Conservation (phyloP, 2,797 vertebrate genomes). For the Amblyraja radiata region DNA sequence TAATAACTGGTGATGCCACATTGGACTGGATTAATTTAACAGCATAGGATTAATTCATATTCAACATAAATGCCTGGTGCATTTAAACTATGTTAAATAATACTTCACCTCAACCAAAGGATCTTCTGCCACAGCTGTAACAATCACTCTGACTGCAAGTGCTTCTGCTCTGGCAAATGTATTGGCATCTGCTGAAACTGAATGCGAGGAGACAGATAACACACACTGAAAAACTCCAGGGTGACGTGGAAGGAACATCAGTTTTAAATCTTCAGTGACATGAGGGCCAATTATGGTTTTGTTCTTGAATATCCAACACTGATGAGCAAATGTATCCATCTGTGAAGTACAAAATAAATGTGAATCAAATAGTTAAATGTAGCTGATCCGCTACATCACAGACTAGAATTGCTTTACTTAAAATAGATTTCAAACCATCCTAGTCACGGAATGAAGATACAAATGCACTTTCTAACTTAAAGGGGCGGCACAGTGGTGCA, state of each 20-base stretch:
- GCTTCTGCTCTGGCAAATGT: slow-evolving; percentile 68
- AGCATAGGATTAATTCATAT: neutral
- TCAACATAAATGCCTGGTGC: neutral
- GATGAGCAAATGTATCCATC: slow-evolving; percentile 74
- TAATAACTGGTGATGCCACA: neutral
- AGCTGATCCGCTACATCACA: neutral
- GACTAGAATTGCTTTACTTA: no score
- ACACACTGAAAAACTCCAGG: slow-evolving; percentile 81
- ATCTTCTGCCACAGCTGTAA: slow-evolving; percentile 82
- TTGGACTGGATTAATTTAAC: neutral
- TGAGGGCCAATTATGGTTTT: slow-evolving; percentile 82
- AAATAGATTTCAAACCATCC: neutral
- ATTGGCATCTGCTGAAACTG: slow-evolving; percentile 74
- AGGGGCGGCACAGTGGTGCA: no score
- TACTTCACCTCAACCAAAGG: slow-evolving; percentile 72
- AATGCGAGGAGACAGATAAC: slow-evolving; percentile 85
- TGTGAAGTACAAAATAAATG: slow-evolving; percentile 47
- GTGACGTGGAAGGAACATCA: slow-evolving; percentile 77
- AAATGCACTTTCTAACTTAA: neutral
- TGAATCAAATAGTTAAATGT: neutral
- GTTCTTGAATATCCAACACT: slow-evolving; percentile 87
- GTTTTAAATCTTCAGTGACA: slow-evolving; percentile 80
- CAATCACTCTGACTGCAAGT: slow-evolving; percentile 72
- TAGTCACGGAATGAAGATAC: no score
- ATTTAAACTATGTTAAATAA: neutral